Conservation (phyloP, 1,140 invertebrate genomes). For the Uloborus diversus region DNA sequence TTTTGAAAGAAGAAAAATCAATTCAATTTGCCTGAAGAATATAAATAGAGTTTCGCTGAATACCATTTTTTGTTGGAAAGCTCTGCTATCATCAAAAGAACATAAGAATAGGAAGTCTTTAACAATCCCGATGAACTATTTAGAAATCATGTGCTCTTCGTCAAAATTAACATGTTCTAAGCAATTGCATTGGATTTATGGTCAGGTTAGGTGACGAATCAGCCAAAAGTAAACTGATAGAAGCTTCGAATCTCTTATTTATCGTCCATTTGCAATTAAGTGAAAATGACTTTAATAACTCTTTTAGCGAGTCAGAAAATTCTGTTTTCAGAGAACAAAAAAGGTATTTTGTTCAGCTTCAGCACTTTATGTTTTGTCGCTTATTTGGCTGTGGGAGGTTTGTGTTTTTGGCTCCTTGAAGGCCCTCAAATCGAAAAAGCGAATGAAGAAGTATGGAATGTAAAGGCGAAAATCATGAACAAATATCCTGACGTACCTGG, state of each 20-base stretch:
- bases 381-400: not conserved
- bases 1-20: not conserved
- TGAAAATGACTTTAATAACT: not conserved
- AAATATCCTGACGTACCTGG: slow-evolving; percentile 4
- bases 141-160: slow-evolving; percentile 28
- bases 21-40: not conserved
- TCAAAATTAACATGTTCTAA: slow-evolving; percentile 39
- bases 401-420: slow-evolving; percentile 2
- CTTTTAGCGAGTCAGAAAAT: not conserved
- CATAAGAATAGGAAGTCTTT: not conserved
- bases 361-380: not conserved
- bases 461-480: not conserved
- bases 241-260: slow-evolving; percentile 15
- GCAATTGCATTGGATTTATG: slow-evolving; percentile 53
- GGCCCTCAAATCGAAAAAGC: not conserved
- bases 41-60: not conserved
- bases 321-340: not conserved
- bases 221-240: not conserved
- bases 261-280: not conserved
- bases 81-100: not conserved
- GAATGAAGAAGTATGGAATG: not conserved
- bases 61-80: not conserved
- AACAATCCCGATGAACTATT: slow-evolving; percentile 28
- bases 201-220: slow-evolving; percentile 46
- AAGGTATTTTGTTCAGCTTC: not conserved